Conservation (phyloP, 2,797 vertebrate genomes). For the Artibeus lituratus region DNA sequence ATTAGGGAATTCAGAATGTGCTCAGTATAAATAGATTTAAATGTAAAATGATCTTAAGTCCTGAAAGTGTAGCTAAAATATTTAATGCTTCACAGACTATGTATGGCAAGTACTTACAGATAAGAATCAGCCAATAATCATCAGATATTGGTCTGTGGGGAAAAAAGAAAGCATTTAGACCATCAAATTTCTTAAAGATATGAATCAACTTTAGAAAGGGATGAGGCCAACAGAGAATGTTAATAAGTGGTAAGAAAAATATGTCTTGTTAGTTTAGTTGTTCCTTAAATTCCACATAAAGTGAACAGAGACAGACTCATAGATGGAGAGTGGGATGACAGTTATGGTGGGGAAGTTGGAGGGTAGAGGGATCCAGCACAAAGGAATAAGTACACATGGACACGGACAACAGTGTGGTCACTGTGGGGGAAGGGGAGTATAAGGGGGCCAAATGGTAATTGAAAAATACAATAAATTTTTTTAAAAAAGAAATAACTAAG, state of each 20-base stretch:
- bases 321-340: neutral
- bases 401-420: neutral
- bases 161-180: neutral
- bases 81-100: slow-evolving; percentile 32
- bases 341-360: neutral
- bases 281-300: neutral
- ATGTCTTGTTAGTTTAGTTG: neutral
- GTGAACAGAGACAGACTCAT: neutral
- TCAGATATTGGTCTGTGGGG: neutral
- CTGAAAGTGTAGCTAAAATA: slow-evolving; percentile 50
- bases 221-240: neutral
- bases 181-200: neutral
- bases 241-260: neutral
- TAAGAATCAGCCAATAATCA: slow-evolving; percentile 9
- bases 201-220: neutral
- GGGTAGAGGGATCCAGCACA: too few species aligned
- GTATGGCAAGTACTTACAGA: slow-evolving; percentile 19
- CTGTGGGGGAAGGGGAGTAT: neutral
- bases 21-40: slow-evolving; percentile 60
- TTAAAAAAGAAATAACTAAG: neutral
- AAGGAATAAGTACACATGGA: neutral
- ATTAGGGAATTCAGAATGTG: slow-evolving; percentile 48
- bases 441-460: neutral
- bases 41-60: slow-evolving; percentile 49
- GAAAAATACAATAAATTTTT: neutral